These are phyloP conservation scores for Drosophila yakuba DNA, from an alignment of 1,140 invertebrate species.

Conservation along the genomic window DNA sequence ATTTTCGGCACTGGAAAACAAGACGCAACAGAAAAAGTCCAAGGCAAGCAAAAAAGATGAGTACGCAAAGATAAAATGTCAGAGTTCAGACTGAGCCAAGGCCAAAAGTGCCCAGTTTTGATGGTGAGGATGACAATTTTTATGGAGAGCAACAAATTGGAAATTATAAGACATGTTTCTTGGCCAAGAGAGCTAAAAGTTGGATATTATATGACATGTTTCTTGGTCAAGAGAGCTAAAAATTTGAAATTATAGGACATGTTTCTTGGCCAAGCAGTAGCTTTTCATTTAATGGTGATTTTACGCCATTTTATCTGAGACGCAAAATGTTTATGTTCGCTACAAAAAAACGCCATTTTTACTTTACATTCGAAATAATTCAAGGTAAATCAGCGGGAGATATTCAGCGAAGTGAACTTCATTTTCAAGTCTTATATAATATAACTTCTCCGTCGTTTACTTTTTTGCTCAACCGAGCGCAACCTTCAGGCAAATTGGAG, in stretches of 20 bases:
- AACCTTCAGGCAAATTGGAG: conserved; percentile 60
- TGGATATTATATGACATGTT: neutral
- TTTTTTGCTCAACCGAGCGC: conserved; percentile 42
- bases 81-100: conserved; percentile 36
- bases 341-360: neutral
- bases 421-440: conserved; percentile 56
- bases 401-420: conserved; percentile 25
- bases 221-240: neutral
- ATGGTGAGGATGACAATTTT: conserved; percentile 26
- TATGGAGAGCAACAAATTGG: conserved; percentile 6
- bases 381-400: conserved; percentile 32
- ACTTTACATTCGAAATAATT: conserved; percentile 17
- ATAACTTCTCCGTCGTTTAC: conserved; percentile 29
- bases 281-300: conserved; percentile 33
- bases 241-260: neutral
- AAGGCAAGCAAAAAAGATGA: conserved; percentile 4
- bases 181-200: neutral
- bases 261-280: neutral
- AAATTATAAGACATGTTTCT: conserved; percentile 10
- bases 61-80: conserved; percentile 30
- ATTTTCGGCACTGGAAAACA: conserved; percentile 33
- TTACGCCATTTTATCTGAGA: conserved; percentile 32
- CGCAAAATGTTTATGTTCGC: conserved; percentile 39
- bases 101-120: conserved; percentile 9
- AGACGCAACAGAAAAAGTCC: conserved; percentile 18